These are phyloP conservation scores for Nomada hirtipes DNA, from an alignment of 2,888 invertebrate genomes.

Conservation along the genomic window DNA sequence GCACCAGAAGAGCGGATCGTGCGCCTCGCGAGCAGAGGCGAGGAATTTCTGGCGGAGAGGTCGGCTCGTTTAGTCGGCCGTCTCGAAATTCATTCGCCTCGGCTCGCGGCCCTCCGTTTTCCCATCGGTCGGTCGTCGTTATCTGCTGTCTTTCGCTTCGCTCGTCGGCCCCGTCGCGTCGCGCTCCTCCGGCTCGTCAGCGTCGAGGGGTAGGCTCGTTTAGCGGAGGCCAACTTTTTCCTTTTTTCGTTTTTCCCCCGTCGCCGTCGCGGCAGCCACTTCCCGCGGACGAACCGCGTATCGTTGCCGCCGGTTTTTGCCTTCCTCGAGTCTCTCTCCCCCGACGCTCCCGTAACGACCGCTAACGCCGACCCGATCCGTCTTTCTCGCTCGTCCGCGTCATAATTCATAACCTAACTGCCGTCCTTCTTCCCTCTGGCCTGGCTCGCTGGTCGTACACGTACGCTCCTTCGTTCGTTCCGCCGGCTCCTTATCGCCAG, in stretches of 20 bases:
- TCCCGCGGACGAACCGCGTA: constrained; percentile 71
- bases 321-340: constrained; percentile 60
- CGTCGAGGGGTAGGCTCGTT: constrained; percentile 72
- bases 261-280: constrained; percentile 51
- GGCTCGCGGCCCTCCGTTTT: constrained; percentile 31
- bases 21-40: background rate
- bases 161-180: constrained; percentile 33
- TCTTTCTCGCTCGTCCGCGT: constrained; percentile 77
- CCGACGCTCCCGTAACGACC: constrained; percentile 77
- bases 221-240: constrained; percentile 65
- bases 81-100: constrained; percentile 58
- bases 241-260: constrained; percentile 14
- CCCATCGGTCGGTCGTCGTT: constrained; percentile 52
- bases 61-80: constrained; percentile 31
- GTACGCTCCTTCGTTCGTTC: constrained; percentile 59
- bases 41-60: background rate
- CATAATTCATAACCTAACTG: constrained; percentile 84
- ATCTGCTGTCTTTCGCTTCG: constrained; percentile 37
- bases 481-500: constrained; percentile 68
- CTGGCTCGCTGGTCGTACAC: constrained; percentile 55
- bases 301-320: constrained; percentile 77
- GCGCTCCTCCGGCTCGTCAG: constrained; percentile 42
- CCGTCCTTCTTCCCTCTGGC: constrained; percentile 72
- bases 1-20: background rate
- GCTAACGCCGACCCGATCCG: constrained; percentile 77